Conservation (phyloP, 1,140 invertebrate genomes). For the Micrasema minimum region DNA sequence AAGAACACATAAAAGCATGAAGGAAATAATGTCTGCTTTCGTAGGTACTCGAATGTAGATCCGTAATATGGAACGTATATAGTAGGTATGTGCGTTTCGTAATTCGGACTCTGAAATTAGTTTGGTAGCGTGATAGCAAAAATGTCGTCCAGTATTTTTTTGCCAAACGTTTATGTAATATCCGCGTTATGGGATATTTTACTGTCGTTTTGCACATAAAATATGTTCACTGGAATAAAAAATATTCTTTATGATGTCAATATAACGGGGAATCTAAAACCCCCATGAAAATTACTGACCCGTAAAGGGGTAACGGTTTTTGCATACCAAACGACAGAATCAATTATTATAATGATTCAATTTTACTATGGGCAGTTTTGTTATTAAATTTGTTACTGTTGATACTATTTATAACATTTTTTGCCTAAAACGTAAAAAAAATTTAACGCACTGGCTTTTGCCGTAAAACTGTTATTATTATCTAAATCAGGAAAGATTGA, state of each 20-base stretch:
- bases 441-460: too few relatives aligned
- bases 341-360: constrained; percentile 14
- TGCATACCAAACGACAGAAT: constrained; percentile 18
- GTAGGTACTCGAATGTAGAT: too few relatives aligned
- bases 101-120: constrained; percentile 12
- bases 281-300: constrained; percentile 36
- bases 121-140: constrained; percentile 8
- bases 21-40: too few relatives aligned
- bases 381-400: too few relatives aligned
- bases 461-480: too few relatives aligned
- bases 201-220: constrained; percentile 50
- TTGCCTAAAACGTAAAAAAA: too few relatives aligned
- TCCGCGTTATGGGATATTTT: constrained; percentile 50
- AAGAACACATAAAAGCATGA: too few relatives aligned
- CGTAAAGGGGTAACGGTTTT: constrained; percentile 26
- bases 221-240: constrained; percentile 49
- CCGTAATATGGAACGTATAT: too few relatives aligned
- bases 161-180: constrained; percentile 48
- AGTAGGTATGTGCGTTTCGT: too few relatives aligned
- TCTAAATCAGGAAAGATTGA: too few relatives aligned
- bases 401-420: too few relatives aligned
- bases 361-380: too few relatives aligned
- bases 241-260: constrained; percentile 46
- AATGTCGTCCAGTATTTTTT: constrained; percentile 19
- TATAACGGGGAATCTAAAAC: constrained; percentile 41